Evolutionary conservation across 2,888 invertebrate species (phyloP).

Genomic region (Hirudinaria manillensis): DNA sequence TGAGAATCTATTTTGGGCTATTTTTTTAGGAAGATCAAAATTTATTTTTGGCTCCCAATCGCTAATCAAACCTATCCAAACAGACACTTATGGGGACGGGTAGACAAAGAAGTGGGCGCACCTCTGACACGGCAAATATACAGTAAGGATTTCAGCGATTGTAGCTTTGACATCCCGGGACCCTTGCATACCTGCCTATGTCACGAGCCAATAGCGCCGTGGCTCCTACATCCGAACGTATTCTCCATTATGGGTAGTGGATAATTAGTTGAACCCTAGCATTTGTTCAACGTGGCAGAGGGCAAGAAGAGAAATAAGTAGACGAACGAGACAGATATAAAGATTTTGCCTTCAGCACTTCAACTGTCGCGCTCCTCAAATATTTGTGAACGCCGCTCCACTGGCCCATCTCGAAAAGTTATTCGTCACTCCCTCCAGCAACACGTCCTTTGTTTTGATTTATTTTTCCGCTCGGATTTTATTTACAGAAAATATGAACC

Average conservation of each 20-base stretch:
- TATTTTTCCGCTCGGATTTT: neutral
- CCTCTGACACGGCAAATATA: constrained; percentile 18
- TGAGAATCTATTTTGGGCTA: too few species aligned
- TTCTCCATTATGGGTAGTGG: neutral
- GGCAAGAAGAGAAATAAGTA: neutral
- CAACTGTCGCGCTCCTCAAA: constrained; percentile 8
- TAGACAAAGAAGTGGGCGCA: constrained; percentile 10
- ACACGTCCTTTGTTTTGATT: neutral
- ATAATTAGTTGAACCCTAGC: constrained; percentile 9
- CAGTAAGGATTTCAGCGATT: constrained; percentile 10
- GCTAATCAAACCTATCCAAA: neutral
- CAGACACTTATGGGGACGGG: constrained; percentile 6
- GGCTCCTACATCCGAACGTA: neutral
- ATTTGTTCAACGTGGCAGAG: neutral
- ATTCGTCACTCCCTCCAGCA: constrained; percentile 1
- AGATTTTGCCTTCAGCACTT: constrained; percentile 1
- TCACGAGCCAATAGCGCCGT: neutral
- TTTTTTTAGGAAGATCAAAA: neutral
- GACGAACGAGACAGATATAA: neutral
- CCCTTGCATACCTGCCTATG: constrained; percentile 13
- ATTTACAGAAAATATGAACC: neutral
- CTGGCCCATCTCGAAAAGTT: neutral
- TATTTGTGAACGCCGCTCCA: constrained; percentile 8
- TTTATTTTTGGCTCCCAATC: neutral
- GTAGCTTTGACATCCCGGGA: constrained; percentile 9